Evolutionary conservation across 2,113 vertebrate species (phyloP), one percentile per base, ranked within the genome.

Genomic region (Strix uralensis): DNA sequence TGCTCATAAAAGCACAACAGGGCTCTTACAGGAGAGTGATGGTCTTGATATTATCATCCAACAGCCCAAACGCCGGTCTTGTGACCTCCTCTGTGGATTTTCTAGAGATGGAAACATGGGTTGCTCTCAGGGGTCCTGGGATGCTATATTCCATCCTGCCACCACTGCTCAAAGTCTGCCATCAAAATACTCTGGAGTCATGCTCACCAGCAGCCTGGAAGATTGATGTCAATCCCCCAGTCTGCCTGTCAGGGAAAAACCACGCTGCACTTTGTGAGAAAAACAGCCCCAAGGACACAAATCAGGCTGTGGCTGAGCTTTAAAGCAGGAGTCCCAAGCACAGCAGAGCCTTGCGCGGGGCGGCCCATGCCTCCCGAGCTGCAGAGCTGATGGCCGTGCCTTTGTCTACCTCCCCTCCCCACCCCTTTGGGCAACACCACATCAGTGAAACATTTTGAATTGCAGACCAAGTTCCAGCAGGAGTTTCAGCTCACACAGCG

Each of bases 401-500:
- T 96, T 97, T 96, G 96, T 94, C 77, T 75, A 13, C 81, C 90
- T 86, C 90, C 83, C 88, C 44, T 81, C 49, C 81, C 87, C 61
- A 78, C 11, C 47, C 81, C 94, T 92, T 66, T 92, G 90, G 96
- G 95, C 92, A 94, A 88, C 92, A 92, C 92, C 95, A 95, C 92
- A 95, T 95, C 94, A 97, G 83, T 92, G 86, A 94, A 84, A 72
- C 80, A 46, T 91, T 94, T 30, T 81, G 65, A 96, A 96, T 94
- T 88, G 94, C 86, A 81, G 91, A 95, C 92, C 88, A 72, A 89
- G 96, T 78, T 96, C 83, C 96, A 96, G 96, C 85, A 93, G 79
- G 82, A 90, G 88, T 81, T 88, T 83, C 82, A 95, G 95, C 95
- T 96, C 1, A 2, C 96, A 95, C 95, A 97, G 95, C 2, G 0